Conservation (phyloP, 2,113 vertebrate species). For the Toxotes jaculatrix region DNA sequence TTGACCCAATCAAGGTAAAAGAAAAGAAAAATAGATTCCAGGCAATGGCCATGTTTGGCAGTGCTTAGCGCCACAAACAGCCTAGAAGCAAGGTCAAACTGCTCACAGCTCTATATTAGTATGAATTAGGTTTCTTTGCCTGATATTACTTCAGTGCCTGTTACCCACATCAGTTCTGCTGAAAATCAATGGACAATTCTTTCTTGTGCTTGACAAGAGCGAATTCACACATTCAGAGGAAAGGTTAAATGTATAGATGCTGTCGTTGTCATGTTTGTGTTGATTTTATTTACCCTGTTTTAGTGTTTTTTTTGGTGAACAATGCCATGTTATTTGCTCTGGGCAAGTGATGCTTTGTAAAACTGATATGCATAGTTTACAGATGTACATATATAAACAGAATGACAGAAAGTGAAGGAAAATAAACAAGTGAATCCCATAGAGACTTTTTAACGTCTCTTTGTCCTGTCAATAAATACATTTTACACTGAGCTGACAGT, state of each 20-base stretch:
- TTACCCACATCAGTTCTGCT: background rate
- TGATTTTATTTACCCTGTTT: background rate
- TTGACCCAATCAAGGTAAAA: slow-evolving; percentile 26
- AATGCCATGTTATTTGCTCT: slow-evolving; percentile 12
- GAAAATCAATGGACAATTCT: too few species aligned
- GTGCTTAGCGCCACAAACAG: slow-evolving; percentile 23
- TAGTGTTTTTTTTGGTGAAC: background rate
- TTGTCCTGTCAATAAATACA: background rate
- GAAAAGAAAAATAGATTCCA: slow-evolving; percentile 22
- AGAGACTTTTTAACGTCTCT: background rate
- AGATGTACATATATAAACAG: background rate
- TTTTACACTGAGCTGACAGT: slow-evolving; percentile 1
- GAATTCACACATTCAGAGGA: slow-evolving; percentile 3
- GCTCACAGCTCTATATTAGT: slow-evolving; percentile 51
- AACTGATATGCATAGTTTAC: background rate
- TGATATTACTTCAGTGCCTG: background rate
- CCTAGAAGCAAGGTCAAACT: slow-evolving; percentile 59
- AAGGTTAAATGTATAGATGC: background rate
- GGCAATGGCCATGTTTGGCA: slow-evolving; percentile 22
- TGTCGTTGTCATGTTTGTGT: background rate
- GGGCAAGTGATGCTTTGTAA: background rate
- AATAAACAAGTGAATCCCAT: background rate
- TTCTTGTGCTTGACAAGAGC: background rate
- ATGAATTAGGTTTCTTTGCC: slow-evolving; percentile 50
- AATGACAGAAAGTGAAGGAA: background rate